A percentile compares a stretch with the other conserved stretches of the same genome.
Evolutionary conservation across 2,888 invertebrate genomes (phyloP).

Genomic region (Scrobipalpa costella): DNA sequence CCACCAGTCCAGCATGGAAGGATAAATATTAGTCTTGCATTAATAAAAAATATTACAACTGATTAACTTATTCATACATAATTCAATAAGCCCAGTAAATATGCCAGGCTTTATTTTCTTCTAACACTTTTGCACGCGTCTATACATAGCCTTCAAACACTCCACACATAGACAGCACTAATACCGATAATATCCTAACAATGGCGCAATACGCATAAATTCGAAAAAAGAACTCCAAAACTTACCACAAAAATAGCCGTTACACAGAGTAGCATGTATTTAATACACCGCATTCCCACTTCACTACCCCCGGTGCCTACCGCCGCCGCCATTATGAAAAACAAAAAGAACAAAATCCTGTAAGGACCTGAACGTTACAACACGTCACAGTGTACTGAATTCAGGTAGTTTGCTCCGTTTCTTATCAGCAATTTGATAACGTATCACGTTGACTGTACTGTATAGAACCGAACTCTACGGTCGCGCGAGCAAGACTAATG

Average conservation of each 20-base stretch:
- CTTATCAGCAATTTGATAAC: slow-evolving; percentile 40
- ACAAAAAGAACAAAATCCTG: slow-evolving; percentile 17
- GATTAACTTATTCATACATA: too few relatives aligned
- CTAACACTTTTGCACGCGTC: background rate
- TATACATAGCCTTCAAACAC: slow-evolving; percentile 10
- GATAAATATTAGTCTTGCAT: too few relatives aligned
- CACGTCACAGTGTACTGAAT: slow-evolving; percentile 41
- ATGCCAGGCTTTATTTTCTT: too few relatives aligned
- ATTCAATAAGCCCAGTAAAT: too few relatives aligned
- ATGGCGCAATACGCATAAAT: slow-evolving; percentile 10
- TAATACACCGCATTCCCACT: slow-evolving; percentile 87
- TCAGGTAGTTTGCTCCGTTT: slow-evolving; percentile 37
- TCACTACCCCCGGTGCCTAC: slow-evolving; percentile 49
- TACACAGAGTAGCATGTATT: slow-evolving; percentile 88
- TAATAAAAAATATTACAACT: too few relatives aligned
- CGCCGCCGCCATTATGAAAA: slow-evolving; percentile 54
- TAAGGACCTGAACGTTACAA: slow-evolving; percentile 22
- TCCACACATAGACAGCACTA: background rate
- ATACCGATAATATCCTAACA: background rate
- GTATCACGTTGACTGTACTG: slow-evolving; percentile 33
- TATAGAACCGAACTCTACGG: slow-evolving; percentile 36
- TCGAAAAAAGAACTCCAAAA: slow-evolving; percentile 39
- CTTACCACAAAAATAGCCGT: slow-evolving; percentile 91
- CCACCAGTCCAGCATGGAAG: too few relatives aligned
- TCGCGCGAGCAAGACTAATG: slow-evolving; percentile 33